Evolutionary conservation across 2,888 invertebrate species (phyloP).

Genomic region (Ectemnius lituratus): DNA sequence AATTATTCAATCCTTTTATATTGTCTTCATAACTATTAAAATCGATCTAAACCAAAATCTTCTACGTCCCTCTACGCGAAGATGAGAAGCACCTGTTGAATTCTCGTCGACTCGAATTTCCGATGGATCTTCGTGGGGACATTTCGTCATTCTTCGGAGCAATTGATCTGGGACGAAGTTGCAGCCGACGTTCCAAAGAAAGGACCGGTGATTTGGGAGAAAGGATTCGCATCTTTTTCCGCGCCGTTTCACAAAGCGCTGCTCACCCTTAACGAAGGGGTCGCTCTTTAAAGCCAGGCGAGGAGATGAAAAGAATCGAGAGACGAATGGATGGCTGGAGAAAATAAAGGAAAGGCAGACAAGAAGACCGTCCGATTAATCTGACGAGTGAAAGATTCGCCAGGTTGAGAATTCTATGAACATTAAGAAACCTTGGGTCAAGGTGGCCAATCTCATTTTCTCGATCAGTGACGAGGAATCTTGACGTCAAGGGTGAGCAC

Average conservation of each 20-base stretch:
- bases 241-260: slow-evolving; percentile 44
- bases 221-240: slow-evolving; percentile 32
- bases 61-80: background rate
- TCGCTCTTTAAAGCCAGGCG: slow-evolving; percentile 45
- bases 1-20: too few relatives aligned
- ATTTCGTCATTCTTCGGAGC: too few relatives aligned
- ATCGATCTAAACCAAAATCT: too few relatives aligned
- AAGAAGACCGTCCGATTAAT: background rate
- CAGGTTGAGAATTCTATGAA: too few relatives aligned
- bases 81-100: too few relatives aligned
- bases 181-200: background rate
- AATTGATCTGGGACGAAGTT: too few relatives aligned
- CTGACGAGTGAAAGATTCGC: too few relatives aligned
- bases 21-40: too few relatives aligned
- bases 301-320: slow-evolving; percentile 26
- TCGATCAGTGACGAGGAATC: background rate
- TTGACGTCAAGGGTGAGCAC: slow-evolving; percentile 6
- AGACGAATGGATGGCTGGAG: slow-evolving; percentile 9
- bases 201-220: background rate
- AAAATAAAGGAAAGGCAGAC: slow-evolving; percentile 17
- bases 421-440: slow-evolving; percentile 26
- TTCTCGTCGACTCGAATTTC: too few relatives aligned
- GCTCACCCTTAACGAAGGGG: slow-evolving; percentile 43
- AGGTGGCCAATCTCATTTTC: slow-evolving; percentile 41
- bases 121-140: too few relatives aligned